Conservation (phyloP, 2,797 vertebrate species). For the Helicolenus hilgendorfi region DNA sequence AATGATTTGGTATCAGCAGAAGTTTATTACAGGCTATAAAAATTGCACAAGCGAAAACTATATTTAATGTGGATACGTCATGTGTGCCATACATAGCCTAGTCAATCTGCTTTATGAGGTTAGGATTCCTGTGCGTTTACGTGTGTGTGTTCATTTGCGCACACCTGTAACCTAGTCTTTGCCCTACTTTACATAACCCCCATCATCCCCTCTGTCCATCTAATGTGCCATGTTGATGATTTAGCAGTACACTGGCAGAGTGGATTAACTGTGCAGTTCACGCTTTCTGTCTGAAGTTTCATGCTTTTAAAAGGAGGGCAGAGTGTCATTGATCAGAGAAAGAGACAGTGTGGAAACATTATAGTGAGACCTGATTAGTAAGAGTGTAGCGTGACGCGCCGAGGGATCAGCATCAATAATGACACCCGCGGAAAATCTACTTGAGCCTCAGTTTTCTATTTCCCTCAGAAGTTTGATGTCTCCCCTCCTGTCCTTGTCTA, state of each 20-base stretch:
- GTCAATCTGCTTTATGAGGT: not conserved
- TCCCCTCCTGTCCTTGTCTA: constrained; percentile 43
- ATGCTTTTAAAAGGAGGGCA: constrained; percentile 65
- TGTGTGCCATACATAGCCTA: no score
- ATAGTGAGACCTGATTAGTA: constrained; percentile 74
- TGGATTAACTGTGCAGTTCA: constrained; percentile 73
- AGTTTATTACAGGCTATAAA: not conserved
- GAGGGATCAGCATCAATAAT: constrained; percentile 74
- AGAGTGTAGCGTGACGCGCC: constrained; percentile 49
- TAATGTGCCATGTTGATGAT: constrained; percentile 57
- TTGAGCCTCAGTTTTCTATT: constrained; percentile 37
- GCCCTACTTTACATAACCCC: constrained; percentile 1
- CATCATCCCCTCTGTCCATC: constrained; percentile 12
- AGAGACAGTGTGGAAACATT: constrained; percentile 67
- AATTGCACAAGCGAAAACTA: not conserved
- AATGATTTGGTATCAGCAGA: not conserved
- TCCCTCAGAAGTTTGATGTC: constrained; percentile 46
- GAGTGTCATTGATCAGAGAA: constrained; percentile 70
- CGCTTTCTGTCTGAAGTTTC: constrained; percentile 54
- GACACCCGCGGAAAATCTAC: constrained; percentile 62
- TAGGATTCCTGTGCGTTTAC: not conserved
- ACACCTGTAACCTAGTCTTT: constrained; percentile 20
- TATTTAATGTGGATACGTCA: not conserved
- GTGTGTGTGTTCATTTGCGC: not conserved
- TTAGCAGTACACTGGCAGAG: constrained; percentile 45